Conservation (phyloP, 2,888 invertebrate genomes). For the Dicyrtomina minuta region DNA sequence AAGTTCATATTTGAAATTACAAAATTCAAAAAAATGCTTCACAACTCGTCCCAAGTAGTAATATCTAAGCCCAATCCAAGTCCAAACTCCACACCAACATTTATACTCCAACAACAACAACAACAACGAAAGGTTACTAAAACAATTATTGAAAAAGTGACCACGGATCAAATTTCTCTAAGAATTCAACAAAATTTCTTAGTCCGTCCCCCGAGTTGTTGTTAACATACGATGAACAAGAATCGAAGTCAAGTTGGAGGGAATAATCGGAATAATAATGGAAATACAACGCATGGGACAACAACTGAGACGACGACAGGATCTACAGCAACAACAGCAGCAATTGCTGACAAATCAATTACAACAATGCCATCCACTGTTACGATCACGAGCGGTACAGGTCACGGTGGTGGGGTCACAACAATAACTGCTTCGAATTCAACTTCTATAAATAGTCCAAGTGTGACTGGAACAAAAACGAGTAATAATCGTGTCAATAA, state of each 20-base stretch:
- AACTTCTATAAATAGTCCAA: neutral
- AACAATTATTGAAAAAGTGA: too few species aligned
- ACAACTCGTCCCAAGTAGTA: too few species aligned
- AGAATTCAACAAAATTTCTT: too few species aligned
- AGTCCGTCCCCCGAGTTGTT: too few species aligned
- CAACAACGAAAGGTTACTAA: too few species aligned
- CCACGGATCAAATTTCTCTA: too few species aligned
- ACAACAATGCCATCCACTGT: too few species aligned
- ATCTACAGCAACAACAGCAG: neutral
- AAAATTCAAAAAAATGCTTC: too few species aligned
- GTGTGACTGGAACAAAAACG: neutral
- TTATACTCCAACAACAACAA: too few species aligned
- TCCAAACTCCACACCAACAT: too few species aligned
- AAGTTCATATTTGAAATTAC: too few species aligned
- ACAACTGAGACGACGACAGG: slow-evolving; percentile 4
- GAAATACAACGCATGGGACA: slow-evolving; percentile 22
- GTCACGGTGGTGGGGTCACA: neutral
- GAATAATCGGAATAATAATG: slow-evolving; percentile 30
- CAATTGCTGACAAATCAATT: neutral
- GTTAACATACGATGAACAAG: slow-evolving; percentile 24
- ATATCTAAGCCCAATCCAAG: too few species aligned
- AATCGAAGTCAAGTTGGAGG: slow-evolving; percentile 23
- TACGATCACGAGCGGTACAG: neutral
- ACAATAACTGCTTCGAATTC: neutral
- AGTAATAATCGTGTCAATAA: neutral